These are phyloP conservation scores for Sepiola atlantica DNA, from an alignment of 2,888 invertebrate genomes.

Conservation along the genomic window DNA sequence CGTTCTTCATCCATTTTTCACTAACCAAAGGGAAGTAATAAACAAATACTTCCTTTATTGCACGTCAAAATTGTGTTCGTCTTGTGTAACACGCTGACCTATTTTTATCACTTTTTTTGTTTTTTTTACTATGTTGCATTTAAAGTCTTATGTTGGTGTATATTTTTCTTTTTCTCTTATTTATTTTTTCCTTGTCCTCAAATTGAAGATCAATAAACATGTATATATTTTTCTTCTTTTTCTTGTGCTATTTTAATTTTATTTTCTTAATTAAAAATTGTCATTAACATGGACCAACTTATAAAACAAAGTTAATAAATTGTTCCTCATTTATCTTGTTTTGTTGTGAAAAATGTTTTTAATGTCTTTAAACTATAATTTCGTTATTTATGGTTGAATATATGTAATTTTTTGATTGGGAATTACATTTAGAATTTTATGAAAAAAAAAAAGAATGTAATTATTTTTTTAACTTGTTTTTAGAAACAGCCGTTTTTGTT, in stretches of 20 bases:
- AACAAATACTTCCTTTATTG: background rate
- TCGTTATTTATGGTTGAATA: background rate
- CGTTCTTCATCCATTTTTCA: background rate
- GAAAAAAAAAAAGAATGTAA: too few relatives aligned
- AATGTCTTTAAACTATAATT: background rate
- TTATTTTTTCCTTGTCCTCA: background rate
- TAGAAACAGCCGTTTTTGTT: too few relatives aligned
- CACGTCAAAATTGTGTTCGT: background rate
- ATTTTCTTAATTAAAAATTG: background rate
- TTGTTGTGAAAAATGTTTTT: background rate
- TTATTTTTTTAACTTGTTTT: too few relatives aligned
- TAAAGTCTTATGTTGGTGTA: background rate
- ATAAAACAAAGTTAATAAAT: background rate
- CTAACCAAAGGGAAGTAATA: background rate
- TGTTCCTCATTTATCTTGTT: background rate
- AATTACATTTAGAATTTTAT: background rate
- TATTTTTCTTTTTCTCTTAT: background rate
- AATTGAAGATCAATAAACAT: background rate
- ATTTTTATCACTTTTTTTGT: background rate
- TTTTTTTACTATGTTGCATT: slow-evolving; percentile 13
- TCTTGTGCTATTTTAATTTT: background rate
- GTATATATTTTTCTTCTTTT: background rate
- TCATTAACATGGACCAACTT: background rate
- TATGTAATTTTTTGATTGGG: background rate
- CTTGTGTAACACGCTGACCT: background rate